Conservation (phyloP, 2,113 vertebrate species). For the Cochlearius cochlearius region DNA sequence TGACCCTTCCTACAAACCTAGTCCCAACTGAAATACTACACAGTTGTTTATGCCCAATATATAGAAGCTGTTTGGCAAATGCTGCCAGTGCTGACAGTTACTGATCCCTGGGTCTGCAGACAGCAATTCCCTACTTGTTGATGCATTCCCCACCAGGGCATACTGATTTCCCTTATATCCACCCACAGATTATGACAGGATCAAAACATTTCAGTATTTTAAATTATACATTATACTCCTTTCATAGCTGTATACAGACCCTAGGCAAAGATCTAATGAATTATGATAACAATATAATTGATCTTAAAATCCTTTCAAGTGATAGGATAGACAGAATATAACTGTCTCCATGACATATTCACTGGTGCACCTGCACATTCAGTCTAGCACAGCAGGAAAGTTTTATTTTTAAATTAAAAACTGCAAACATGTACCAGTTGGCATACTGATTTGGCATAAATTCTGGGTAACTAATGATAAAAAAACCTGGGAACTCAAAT, state of each 20-base stretch:
- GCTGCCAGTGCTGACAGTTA: not conserved
- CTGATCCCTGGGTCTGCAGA: not conserved
- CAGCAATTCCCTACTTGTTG: not conserved
- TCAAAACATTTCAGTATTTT: not conserved
- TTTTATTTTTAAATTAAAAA: not conserved
- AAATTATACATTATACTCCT: not conserved
- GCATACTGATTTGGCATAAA: not conserved
- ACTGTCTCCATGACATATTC: not conserved
- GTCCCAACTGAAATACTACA: not conserved
- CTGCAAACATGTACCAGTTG: rapidly evolving
- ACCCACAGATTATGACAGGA: not conserved
- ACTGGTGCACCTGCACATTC: not conserved
- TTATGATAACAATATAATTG: not conserved
- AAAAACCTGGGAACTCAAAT: not conserved
- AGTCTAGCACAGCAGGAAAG: not conserved
- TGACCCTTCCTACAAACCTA: not conserved
- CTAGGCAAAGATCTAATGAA: not conserved
- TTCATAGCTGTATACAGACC: not conserved
- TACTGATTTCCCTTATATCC: not conserved
- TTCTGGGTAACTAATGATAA: not conserved
- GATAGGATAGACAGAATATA: not conserved
- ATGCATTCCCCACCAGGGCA: not conserved
- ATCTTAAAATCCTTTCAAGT: not conserved
- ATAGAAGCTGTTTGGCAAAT: not conserved
- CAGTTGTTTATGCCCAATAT: not conserved